A percentile compares a stretch with the other conserved stretches of the same genome.
phyloP scores from a whole-genome alignment of 2,888 invertebrate genomes.

The Megaustenia siamemsis region DNA sequence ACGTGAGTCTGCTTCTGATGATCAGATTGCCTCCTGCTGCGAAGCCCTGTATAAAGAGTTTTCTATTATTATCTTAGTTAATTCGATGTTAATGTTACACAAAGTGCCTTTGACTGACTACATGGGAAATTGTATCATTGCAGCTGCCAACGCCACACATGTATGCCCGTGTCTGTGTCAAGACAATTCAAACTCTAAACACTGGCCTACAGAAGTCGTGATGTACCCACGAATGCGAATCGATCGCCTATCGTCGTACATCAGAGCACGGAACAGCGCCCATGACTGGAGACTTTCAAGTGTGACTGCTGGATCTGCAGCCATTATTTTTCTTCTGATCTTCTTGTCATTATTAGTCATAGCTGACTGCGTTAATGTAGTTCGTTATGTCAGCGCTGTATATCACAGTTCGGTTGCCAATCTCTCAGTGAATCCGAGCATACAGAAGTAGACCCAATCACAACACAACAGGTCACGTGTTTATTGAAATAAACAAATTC shows the following conservation, averaged over 20 bases:
- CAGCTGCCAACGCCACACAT: neutral
- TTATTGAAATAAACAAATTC: too few relatives aligned
- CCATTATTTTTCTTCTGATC: neutral
- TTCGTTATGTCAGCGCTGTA: neutral
- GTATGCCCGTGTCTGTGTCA: neutral
- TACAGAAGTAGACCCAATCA: too few relatives aligned
- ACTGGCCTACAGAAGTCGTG: neutral
- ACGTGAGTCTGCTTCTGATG: too few relatives aligned
- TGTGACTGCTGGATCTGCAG: neutral
- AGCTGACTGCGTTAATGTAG: neutral
- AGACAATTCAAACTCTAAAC: neutral
- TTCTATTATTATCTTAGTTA: too few relatives aligned
- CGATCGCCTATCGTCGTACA: neutral
- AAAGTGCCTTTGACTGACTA: too few relatives aligned
- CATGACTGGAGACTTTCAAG: neutral
- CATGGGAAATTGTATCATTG: neutral
- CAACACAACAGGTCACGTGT: too few relatives aligned
- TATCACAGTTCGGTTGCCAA: too few relatives aligned
- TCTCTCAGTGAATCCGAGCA: too few relatives aligned
- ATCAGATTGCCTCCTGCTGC: too few relatives aligned
- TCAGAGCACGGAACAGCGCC: neutral
- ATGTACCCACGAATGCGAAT: neutral
- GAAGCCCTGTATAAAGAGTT: too few relatives aligned
- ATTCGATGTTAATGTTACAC: too few relatives aligned
- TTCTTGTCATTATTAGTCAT: neutral